Percentiles rank a stretch among this genome's conserved stretches.
phyloP scores from a whole-genome alignment of 2,888 invertebrate species.

The Spodoptera exigua region DNA sequence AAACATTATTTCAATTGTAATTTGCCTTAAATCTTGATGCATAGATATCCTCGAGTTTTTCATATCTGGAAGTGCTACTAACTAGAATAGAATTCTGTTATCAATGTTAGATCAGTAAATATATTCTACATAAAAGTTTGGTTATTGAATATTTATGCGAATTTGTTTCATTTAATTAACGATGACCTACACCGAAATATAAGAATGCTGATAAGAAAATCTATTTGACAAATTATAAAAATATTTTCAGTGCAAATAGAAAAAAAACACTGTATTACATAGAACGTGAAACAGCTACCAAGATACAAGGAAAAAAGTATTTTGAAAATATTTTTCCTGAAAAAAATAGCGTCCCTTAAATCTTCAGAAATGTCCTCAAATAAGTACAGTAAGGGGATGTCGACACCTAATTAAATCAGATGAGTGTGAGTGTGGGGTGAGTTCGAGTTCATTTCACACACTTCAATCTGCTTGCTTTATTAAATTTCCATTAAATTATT shows the following conservation, averaged over 20 bases:
- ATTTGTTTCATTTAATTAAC: no score
- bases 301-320: no score
- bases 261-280: no score
- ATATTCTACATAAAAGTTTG: no score
- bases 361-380: slow-evolving; percentile 13
- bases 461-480: slow-evolving; percentile 22
- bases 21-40: slow-evolving; percentile 7
- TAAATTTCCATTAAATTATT: slow-evolving; percentile 21
- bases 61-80: not conserved
- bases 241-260: no score
- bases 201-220: no score
- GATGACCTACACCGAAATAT: no score
- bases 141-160: no score
- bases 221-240: no score
- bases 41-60: not conserved
- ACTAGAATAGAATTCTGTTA: not conserved
- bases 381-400: not conserved
- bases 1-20: not conserved
- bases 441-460: slow-evolving; percentile 8
- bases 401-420: slow-evolving; percentile 23
- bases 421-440: slow-evolving; percentile 3
- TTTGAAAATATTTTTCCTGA: not conserved
- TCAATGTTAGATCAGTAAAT: not conserved
- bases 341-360: slow-evolving; percentile 8
- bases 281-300: not conserved